Conservation (phyloP, 23 tunicate genomes). For the Trididemnum clinides region DNA sequence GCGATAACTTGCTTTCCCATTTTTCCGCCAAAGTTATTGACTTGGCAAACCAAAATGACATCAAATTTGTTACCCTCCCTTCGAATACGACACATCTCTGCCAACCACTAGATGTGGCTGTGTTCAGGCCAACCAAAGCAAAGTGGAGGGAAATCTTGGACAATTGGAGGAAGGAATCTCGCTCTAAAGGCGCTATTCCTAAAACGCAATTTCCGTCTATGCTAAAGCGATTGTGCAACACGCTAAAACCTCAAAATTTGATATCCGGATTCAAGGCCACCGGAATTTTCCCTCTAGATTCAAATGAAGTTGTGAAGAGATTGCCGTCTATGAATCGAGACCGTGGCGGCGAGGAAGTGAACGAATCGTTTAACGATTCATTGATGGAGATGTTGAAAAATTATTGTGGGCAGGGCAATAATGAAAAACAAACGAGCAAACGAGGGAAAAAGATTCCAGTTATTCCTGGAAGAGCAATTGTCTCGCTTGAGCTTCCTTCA, state of each 20-base stretch:
- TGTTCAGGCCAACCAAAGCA: constrained; percentile 25
- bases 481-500: no score
- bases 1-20: constrained; percentile 23
- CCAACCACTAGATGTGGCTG: constrained; percentile 40
- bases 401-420: background rate
- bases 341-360: constrained; percentile 7
- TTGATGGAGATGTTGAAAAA: background rate
- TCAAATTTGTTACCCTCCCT: constrained; percentile 10
- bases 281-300: constrained; percentile 11
- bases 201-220: background rate
- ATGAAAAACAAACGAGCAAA: background rate
- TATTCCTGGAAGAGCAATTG: background rate
- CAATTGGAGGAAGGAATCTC: constrained; percentile 20
- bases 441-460: background rate
- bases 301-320: constrained; percentile 4
- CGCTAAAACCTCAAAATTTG: background rate
- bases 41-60: constrained; percentile 6
- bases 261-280: constrained; percentile 16
- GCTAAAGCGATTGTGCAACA: constrained; percentile 6
- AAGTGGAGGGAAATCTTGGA: constrained; percentile 14
- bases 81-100: constrained; percentile 23
- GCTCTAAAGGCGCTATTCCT: background rate
- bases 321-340: constrained; percentile 2
- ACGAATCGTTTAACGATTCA: background rate
- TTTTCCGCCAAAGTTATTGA: constrained; percentile 10